Conservation (phyloP, 2,113 vertebrate species). For the Brienomyrus brachyistius region DNA sequence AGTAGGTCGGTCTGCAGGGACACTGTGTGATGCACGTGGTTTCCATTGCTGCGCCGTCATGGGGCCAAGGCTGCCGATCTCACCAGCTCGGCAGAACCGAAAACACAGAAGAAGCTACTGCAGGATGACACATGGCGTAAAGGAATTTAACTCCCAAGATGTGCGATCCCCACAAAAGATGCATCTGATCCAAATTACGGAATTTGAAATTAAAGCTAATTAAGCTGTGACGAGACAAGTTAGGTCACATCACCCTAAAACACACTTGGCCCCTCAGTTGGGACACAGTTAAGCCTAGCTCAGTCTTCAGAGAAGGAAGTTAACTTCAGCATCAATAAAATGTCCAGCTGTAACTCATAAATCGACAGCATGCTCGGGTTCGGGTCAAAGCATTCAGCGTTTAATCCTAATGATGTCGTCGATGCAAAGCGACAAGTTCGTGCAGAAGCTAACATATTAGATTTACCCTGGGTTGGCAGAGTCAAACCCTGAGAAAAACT, state of each 20-base stretch:
- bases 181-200: not conserved
- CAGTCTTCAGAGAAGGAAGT: not conserved
- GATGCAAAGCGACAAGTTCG: not conserved
- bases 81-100: conserved; percentile 23
- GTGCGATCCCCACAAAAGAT: no score
- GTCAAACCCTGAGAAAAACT: not conserved
- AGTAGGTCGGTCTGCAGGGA: conserved; percentile 32
- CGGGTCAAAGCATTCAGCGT: not conserved
- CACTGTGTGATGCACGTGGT: conserved; percentile 38
- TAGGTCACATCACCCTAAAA: not conserved
- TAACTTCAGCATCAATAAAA: not conserved
- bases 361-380: not conserved
- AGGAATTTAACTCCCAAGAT: not conserved
- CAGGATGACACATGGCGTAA: not conserved
- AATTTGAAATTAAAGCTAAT: not conserved
- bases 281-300: not conserved
- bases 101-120: not conserved
- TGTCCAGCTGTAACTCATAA: not conserved
- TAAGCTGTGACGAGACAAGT: not conserved
- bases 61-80: conserved; percentile 21
- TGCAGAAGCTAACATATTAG: not conserved
- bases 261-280: not conserved
- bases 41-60: conserved; percentile 29
- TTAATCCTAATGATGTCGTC: not conserved
- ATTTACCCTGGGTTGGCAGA: not conserved